These are phyloP conservation scores for Opisthograptis luteolata DNA, from an alignment of 2,888 invertebrate species.

Conservation along the genomic window DNA sequence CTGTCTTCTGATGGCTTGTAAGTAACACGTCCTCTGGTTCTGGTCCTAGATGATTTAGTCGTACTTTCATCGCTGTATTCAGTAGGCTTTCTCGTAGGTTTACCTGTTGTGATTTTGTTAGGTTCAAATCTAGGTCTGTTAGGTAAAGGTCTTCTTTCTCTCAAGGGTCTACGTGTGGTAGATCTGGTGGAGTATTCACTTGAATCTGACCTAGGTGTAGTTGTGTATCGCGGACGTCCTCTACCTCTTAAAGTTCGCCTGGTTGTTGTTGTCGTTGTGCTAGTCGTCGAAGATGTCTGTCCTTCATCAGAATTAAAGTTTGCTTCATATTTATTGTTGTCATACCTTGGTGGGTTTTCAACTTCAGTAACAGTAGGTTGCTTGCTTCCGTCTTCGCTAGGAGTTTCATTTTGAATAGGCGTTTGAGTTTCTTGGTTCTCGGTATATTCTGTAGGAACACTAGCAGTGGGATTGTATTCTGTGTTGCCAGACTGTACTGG, in stretches of 20 bases:
- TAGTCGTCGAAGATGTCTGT: conserved; percentile 50
- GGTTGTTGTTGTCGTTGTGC: conserved; percentile 64
- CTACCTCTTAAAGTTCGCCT: conserved; percentile 55
- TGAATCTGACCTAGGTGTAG: conserved; percentile 68
- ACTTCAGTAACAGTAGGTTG: conserved; percentile 44
- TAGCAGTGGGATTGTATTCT: conserved; percentile 17
- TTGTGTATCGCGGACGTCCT: conserved; percentile 73
- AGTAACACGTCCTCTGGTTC: conserved; percentile 81
- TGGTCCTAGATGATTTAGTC: conserved; percentile 63
- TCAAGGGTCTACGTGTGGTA: conserved; percentile 76
- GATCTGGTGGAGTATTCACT: conserved; percentile 69
- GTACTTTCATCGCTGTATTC: conserved; percentile 57
- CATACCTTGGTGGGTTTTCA: conserved; percentile 50
- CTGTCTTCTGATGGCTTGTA: conserved; percentile 76
- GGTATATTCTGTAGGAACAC: conserved; percentile 45
- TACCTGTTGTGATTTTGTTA: conserved; percentile 72
- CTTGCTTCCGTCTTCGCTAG: conserved; percentile 45
- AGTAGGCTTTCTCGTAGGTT: conserved; percentile 53
- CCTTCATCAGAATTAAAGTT: conserved; percentile 52
- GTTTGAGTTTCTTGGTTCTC: conserved; percentile 52
- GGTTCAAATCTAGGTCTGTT: conserved; percentile 66
- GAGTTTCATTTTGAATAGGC: conserved; percentile 45
- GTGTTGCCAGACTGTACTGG: conserved; percentile 36
- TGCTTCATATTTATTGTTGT: conserved; percentile 58
- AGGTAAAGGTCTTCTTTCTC: conserved; percentile 79